Conservation (phyloP, 2,888 invertebrate species). For the Pyrgus malvae region DNA sequence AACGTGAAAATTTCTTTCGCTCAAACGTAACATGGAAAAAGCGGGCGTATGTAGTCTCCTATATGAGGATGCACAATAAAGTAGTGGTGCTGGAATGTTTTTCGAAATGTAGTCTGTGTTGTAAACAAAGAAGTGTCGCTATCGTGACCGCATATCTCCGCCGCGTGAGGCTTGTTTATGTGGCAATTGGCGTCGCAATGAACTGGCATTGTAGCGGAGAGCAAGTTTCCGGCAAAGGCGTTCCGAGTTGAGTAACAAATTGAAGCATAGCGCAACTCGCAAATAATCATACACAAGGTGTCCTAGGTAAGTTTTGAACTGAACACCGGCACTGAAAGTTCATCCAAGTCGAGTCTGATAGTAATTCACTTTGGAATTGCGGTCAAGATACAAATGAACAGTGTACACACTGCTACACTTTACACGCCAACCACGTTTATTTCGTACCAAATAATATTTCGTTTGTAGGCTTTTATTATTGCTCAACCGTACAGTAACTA, state of each 20-base stretch:
- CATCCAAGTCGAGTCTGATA: slow-evolving; percentile 52
- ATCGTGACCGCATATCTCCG: slow-evolving; percentile 56
- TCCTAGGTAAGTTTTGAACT: slow-evolving; percentile 49
- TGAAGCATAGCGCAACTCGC: slow-evolving; percentile 64
- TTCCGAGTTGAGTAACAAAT: slow-evolving; percentile 65
- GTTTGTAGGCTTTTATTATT: slow-evolving; percentile 24
- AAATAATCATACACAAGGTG: slow-evolving; percentile 71
- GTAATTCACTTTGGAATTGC: slow-evolving; percentile 58
- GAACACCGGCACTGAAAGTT: slow-evolving; percentile 48
- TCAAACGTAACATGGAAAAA: neutral
- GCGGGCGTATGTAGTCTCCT: neutral
- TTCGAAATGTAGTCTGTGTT: slow-evolving; percentile 59
- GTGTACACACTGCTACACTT: slow-evolving; percentile 29
- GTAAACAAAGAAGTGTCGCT: slow-evolving; percentile 63
- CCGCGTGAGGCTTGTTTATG: slow-evolving; percentile 67
- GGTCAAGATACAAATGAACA: slow-evolving; percentile 51
- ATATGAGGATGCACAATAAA: neutral
- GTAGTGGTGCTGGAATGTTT: slow-evolving; percentile 31
- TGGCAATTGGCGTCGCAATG: slow-evolving; percentile 72
- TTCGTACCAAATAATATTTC: slow-evolving; percentile 27
- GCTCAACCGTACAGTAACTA: slow-evolving; percentile 26
- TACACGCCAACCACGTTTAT: slow-evolving; percentile 23
- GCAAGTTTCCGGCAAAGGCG: slow-evolving; percentile 64
- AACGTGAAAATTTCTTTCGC: neutral
- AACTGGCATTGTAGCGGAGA: slow-evolving; percentile 55